These are phyloP conservation scores for Leptopilina clavipes DNA, from an alignment of 1,140 invertebrate species.

Conservation along the genomic window DNA sequence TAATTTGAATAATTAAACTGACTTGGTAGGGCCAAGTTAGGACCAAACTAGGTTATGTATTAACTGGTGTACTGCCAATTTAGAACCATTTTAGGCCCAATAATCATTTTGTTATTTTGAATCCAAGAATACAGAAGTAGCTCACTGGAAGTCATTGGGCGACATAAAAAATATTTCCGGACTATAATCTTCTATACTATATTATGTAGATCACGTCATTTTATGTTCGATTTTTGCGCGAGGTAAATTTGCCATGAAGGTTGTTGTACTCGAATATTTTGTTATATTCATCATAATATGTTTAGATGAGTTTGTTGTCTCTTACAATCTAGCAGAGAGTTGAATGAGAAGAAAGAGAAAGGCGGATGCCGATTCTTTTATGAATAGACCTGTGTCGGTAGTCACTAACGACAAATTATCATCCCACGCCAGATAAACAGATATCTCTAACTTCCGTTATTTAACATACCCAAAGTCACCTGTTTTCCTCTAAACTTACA, in stretches of 20 bases:
- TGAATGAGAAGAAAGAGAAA: constrained; percentile 30
- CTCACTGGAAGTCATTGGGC: constrained; percentile 11
- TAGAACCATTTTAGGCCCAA: no score
- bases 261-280: not conserved
- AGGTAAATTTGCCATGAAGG: constrained; percentile 22
- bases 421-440: constrained; percentile 21
- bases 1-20: no score
- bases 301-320: constrained; percentile 4
- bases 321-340: not conserved
- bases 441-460: constrained; percentile 9
- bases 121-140: not conserved
- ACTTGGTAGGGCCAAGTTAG: no score
- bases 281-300: not conserved
- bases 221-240: constrained; percentile 9
- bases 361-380: constrained; percentile 5
- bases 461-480: not conserved
- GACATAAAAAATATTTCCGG: constrained; percentile 1
- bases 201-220: constrained; percentile 13
- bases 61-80: no score
- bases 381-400: constrained; percentile 21
- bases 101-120: no score
- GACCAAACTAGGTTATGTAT: no score
- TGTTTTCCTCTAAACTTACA: not conserved
- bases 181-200: not conserved
- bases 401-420: constrained; percentile 23